Conservation (phyloP, 1,140 invertebrate species). For the Drosophila sulfurigaster region DNA sequence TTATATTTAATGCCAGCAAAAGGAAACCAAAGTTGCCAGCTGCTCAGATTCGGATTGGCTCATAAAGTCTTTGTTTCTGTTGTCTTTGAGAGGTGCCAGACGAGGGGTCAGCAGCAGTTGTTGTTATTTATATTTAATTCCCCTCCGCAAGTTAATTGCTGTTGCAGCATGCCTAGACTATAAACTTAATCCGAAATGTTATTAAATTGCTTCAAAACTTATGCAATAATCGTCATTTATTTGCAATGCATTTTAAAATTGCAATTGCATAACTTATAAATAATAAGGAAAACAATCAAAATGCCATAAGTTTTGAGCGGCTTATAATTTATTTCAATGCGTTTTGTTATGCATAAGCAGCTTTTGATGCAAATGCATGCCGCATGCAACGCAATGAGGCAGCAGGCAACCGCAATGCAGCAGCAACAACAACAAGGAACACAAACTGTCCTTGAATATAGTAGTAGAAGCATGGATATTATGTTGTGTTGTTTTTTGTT, state of each 20-base stretch:
- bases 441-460: conserved; percentile 22
- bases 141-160: conserved; percentile 29
- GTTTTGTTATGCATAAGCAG: conserved; percentile 35
- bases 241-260: not conserved
- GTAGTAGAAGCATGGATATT: not conserved
- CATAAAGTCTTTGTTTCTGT: conserved; percentile 1
- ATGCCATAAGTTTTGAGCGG: conserved; percentile 25
- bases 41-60: conserved; percentile 15
- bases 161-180: not conserved
- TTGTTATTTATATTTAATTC: conserved; percentile 70
- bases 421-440: conserved; percentile 2
- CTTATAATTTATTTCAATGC: conserved; percentile 22
- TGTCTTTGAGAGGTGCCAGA: conserved; percentile 59
- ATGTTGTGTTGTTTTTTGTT: not conserved
- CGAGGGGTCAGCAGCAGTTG: conserved; percentile 42
- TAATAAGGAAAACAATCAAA: conserved; percentile 33
- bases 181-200: conserved; percentile 16
- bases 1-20: conserved; percentile 72
- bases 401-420: conserved; percentile 1
- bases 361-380: conserved; percentile 33
- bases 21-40: conserved; percentile 21
- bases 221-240: not conserved
- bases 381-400: conserved; percentile 21
- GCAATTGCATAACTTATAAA: conserved; percentile 3
- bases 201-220: not conserved